phyloP scores from a whole-genome alignment of 2,888 invertebrate species.

The Plagodis dolabraria region DNA sequence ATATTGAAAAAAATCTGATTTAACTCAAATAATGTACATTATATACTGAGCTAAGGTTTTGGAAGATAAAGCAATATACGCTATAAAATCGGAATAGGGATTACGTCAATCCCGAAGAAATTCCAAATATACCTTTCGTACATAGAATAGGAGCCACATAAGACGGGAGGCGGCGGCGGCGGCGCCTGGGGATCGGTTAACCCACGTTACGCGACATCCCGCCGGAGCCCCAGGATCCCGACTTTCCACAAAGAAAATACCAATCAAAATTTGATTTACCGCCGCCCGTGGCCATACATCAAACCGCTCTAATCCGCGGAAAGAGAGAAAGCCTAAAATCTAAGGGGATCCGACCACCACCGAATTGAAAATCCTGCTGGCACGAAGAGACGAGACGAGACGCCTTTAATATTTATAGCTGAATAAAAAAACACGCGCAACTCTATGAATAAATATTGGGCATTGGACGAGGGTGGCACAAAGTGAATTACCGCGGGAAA shows the following conservation, averaged over 20 bases:
- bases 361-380: conserved; percentile 79
- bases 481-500: conserved; percentile 28
- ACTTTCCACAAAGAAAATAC: conserved; percentile 83
- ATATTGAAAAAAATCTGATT: too few relatives aligned
- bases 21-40: too few relatives aligned
- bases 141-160: conserved; percentile 65
- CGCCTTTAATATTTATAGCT: conserved; percentile 79
- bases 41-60: background rate
- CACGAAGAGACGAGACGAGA: conserved; percentile 48
- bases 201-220: conserved; percentile 72
- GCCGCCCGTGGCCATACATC: conserved; percentile 82
- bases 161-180: conserved; percentile 50
- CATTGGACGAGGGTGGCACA: conserved; percentile 37
- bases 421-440: conserved; percentile 67
- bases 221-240: conserved; percentile 69
- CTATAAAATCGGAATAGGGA: conserved; percentile 35
- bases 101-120: conserved; percentile 61
- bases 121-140: conserved; percentile 53
- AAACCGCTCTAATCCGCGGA: conserved; percentile 79
- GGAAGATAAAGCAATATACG: background rate
- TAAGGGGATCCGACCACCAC: conserved; percentile 73
- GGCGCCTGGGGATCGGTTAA: conserved; percentile 79
- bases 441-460: conserved; percentile 72
- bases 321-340: conserved; percentile 76
- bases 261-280: conserved; percentile 85